A percentile compares a stretch with the other conserved stretches of the same genome.
Evolutionary conservation across 2,113 vertebrate species (phyloP).

Genomic region (Dicerorhinus sumatrensis): DNA sequence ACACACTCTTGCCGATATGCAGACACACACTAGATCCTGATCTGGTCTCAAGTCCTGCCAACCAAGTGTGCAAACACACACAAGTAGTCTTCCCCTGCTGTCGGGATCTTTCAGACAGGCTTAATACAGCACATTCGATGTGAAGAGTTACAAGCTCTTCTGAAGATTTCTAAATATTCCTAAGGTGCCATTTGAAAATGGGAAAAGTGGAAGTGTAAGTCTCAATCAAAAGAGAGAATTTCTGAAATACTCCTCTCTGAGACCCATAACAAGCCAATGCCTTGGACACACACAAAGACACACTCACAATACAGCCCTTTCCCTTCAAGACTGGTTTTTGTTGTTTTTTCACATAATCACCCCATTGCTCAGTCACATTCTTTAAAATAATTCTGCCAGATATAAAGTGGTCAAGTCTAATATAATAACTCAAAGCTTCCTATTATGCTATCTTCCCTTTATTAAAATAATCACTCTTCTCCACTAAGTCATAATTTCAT

Average conservation of each 20-base stretch:
- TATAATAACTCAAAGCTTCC: conserved; percentile 20
- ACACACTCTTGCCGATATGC: not conserved
- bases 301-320: not conserved
- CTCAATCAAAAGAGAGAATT: not conserved
- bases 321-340: not conserved
- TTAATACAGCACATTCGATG: not conserved
- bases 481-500: conserved; percentile 13
- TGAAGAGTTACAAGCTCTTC: not conserved
- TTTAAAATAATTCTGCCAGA: conserved; percentile 7
- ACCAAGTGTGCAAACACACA: not conserved
- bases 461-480: conserved; percentile 2
- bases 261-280: not conserved
- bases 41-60: not conserved
- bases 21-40: not conserved
- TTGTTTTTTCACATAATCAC: not conserved
- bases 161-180: conserved; percentile 38
- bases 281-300: not conserved
- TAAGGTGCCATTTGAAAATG: not conserved
- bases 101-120: not conserved
- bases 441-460: conserved; percentile 29
- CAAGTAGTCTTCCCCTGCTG: not conserved
- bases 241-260: conserved; percentile 1
- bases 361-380: not conserved
- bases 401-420: not conserved
- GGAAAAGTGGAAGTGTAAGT: not conserved